Evolutionary conservation across 2,888 invertebrate species (phyloP).

Genomic region (Pyrrhosoma nymphula): DNA sequence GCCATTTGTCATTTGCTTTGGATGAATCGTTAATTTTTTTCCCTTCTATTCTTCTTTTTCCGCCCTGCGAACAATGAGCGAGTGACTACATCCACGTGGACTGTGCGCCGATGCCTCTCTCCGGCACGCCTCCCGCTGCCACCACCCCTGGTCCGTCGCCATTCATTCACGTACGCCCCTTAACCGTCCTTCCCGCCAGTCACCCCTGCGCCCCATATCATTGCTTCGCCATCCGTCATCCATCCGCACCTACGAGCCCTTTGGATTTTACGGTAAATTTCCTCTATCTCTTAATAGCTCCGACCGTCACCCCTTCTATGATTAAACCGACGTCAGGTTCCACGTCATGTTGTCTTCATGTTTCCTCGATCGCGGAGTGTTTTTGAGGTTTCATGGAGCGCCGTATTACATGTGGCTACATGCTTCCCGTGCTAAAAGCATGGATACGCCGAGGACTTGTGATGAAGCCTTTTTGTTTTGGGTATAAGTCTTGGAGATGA

Average conservation of each 20-base stretch:
- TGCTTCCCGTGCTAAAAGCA: background rate
- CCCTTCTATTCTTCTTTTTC: background rate
- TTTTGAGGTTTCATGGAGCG: background rate
- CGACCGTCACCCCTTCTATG: background rate
- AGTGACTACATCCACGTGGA: conserved; percentile 21
- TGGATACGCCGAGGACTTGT: no score
- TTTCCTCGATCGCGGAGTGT: background rate
- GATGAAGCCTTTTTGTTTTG: no score
- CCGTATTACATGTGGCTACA: background rate
- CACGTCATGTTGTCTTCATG: background rate
- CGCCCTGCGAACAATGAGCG: conserved; percentile 1
- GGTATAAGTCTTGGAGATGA: no score
- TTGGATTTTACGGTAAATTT: background rate
- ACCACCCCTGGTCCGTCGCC: background rate
- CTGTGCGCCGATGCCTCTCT: background rate
- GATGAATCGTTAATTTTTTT: background rate
- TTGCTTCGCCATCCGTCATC: background rate
- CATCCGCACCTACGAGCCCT: background rate
- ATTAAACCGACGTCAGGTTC: background rate
- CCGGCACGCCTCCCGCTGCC: background rate
- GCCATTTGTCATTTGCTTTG: background rate
- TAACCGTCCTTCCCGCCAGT: background rate
- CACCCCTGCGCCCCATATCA: background rate
- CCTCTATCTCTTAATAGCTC: background rate
- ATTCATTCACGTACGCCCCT: background rate